Evolutionary conservation across 2,797 vertebrate species (phyloP), one percentile per base, ranked within the genome.

Genomic region (Oryzias sinensis): DNA sequence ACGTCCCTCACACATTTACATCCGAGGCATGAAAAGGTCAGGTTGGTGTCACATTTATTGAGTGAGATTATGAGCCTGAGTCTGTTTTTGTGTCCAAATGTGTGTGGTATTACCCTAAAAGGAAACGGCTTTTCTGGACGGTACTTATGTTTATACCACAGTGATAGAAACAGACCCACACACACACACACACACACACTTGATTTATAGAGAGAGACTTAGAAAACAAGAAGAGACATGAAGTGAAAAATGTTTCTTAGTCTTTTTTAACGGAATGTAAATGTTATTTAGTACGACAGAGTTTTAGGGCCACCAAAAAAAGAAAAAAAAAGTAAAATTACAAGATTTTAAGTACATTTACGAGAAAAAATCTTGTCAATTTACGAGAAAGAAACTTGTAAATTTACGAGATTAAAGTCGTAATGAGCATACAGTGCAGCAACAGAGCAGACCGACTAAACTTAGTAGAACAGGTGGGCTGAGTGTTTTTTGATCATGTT

Each of bases 61-160:
- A 77, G 33, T 37, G 33, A 37, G 33, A 62, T 51, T 74, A 77
- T 60, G 69, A 74, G 74, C 43, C 18, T 44, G 41, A 62, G 8
- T 64, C 43, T 61, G 44, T 72, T 51, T 63, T 53, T 68, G 47
- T 65, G 22, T 53, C 25, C 49, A 49, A 60, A 49, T 73, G 60
- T 56, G 73, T 74, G 72, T 65, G 43, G 51, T 64, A 67, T 73
- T 83, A 63, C 74, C 85, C 80, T 76, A 88, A 83, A 87, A 80
- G 85, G 83, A 67, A 72, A 83, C 74, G 60, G 27, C 55, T 83
- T 59, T 71, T 68, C 66, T 61, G 70, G 74, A 75, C 6, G 20
- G 43, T 73, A 48, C 58, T 60, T 57, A 45, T 87, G 86, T 88
- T 84, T 84, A 87, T 59, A 74, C 53, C 72, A 76, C 67, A 63